Evolutionary conservation across 2,113 vertebrate species (phyloP).

Genomic region (Cyanoderma ruficeps): DNA sequence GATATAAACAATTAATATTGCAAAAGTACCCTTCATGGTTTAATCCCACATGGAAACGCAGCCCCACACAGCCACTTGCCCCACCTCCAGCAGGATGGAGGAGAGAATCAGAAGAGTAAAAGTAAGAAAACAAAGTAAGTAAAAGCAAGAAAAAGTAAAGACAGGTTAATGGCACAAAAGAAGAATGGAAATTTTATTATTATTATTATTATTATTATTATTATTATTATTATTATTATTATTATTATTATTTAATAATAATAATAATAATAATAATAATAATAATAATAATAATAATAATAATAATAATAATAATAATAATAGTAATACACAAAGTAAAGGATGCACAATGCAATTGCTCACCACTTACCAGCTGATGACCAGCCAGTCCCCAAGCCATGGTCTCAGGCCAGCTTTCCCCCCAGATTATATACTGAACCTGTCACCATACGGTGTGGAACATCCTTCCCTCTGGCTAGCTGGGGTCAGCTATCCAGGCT

Average conservation of each 20-base stretch:
- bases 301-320: too few species aligned
- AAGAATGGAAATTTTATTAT: accelerated
- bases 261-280: too few species aligned
- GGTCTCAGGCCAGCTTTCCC: background rate
- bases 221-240: too few species aligned
- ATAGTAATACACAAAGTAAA: background rate
- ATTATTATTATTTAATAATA: too few species aligned
- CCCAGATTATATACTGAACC: background rate
- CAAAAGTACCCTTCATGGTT: background rate
- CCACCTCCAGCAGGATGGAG: too few species aligned
- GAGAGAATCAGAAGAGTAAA: background rate
- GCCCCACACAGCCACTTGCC: background rate
- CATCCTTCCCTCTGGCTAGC: background rate
- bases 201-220: too few species aligned
- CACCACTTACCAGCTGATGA: background rate
- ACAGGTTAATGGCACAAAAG: background rate
- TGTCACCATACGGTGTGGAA: background rate
- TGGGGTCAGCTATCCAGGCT: background rate
- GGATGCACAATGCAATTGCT: background rate
- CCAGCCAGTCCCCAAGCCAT: background rate
- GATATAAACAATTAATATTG: background rate
- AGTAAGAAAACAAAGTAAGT: background rate
- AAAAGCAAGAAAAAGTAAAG: background rate
- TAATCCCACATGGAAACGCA: background rate
- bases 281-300: too few species aligned